These are phyloP conservation scores for Sturnus vulgaris DNA, from an alignment of 2,113 vertebrate species.

Conservation along the genomic window DNA sequence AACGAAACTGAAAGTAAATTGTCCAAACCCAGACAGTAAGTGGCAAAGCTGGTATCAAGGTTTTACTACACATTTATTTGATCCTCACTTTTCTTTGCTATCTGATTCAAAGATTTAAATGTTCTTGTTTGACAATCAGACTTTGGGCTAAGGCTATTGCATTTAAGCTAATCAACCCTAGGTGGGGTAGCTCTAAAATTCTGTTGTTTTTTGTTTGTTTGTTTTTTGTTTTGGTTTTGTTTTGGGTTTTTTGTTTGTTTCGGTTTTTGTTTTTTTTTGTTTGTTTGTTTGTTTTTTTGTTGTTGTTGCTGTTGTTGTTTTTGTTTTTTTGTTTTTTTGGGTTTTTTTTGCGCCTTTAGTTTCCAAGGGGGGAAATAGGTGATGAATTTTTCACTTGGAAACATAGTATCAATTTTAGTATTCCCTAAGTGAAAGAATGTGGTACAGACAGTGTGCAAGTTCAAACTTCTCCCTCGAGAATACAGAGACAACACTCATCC, in stretches of 20 bases:
- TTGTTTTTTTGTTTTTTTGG: not conserved
- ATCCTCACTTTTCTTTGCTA: not conserved
- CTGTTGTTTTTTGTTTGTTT: not conserved
- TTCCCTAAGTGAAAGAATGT: not conserved
- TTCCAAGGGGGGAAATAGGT: not conserved
- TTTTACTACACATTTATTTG: not conserved
- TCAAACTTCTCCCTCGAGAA: not conserved
- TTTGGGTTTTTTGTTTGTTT: not conserved
- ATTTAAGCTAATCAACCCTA: not conserved
- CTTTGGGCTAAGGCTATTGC: not conserved
- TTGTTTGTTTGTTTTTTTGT: not conserved
- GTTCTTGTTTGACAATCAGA: not conserved
- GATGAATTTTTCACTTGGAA: not conserved
- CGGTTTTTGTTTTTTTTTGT: not conserved
- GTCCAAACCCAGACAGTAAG: not conserved
- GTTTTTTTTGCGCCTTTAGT: not conserved
- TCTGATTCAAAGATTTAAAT: not conserved
- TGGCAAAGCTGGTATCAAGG: not conserved
- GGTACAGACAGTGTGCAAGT: not conserved
- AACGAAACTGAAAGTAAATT: not conserved
- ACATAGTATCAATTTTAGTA: not conserved
- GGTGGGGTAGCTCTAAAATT: not conserved
- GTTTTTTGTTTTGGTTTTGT: not conserved
- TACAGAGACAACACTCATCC: not conserved
- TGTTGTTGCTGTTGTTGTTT: too few species aligned